A percentile compares a stretch with the other conserved stretches of the same genome.
phyloP scores from a whole-genome alignment of 2,888 invertebrate species.

The Drosophila austrosaltans region DNA sequence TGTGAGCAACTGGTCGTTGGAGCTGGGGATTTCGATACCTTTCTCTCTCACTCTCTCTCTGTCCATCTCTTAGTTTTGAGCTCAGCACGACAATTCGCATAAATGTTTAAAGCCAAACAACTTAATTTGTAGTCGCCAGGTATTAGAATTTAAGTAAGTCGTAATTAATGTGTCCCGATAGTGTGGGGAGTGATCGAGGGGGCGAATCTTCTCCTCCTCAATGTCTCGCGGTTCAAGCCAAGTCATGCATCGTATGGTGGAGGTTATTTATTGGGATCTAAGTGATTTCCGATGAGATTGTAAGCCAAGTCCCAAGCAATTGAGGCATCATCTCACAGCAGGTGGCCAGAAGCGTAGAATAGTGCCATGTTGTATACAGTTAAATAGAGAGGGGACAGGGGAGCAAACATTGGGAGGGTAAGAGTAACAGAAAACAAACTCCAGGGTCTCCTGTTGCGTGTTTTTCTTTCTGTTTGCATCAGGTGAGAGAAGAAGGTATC shows the following conservation, averaged over 20 bases:
- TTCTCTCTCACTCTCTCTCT: not conserved
- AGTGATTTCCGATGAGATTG: slow-evolving; percentile 84
- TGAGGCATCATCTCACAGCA: slow-evolving; percentile 81
- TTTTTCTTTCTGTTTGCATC: slow-evolving; percentile 64
- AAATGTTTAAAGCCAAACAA: slow-evolving; percentile 79
- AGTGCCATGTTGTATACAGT: not conserved
- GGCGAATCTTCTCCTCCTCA: not conserved
- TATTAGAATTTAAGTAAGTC: slow-evolving; percentile 84
- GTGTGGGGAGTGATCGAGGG: slow-evolving; percentile 43
- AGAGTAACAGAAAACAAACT: not conserved
- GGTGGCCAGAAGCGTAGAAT: slow-evolving; percentile 60
- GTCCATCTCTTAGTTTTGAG: slow-evolving; percentile 17
- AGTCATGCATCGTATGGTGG: slow-evolving; percentile 63
- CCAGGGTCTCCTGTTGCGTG: slow-evolving; percentile 65
- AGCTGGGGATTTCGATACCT: slow-evolving; percentile 25
- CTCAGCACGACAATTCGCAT: slow-evolving; percentile 81
- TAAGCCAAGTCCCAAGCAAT: slow-evolving; percentile 72
- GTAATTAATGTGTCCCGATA: slow-evolving; percentile 83
- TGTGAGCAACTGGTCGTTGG: slow-evolving; percentile 65
- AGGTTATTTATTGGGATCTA: slow-evolving; percentile 83
- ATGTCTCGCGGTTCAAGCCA: slow-evolving; percentile 11
- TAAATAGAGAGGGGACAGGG: slow-evolving; percentile 18
- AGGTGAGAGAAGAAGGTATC: slow-evolving; percentile 61
- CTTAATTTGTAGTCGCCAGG: slow-evolving; percentile 83
- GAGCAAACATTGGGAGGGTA: slow-evolving; percentile 7